Base-by-base conservation (phyloP, 2,113 vertebrate species). In the Plotosus lineatus region DNA sequence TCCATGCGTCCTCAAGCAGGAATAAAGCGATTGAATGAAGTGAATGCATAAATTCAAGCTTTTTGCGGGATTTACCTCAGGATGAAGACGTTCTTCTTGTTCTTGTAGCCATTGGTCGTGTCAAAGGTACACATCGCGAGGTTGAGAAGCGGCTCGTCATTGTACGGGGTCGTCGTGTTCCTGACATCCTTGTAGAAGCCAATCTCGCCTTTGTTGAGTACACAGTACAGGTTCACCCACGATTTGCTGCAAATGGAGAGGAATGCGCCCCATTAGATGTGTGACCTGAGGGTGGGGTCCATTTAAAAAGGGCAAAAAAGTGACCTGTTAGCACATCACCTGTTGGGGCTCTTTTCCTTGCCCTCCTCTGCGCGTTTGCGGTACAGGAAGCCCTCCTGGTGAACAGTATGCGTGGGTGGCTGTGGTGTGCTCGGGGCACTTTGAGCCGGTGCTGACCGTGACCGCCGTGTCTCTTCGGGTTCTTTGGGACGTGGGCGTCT, bases 31-130 rank as follows among this genome's bases (percentile, higher is more conserved):
- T n/a, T n/a, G n/a, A n/a, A n/a, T n/a, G n/a, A n/a, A n/a, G n/a
- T n/a, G n/a, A n/a, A n/a, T n/a, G n/a, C 9, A 28, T 36, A 44
- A 75, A 56, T 6, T 31, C 21, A 40, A 4, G 9, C 44, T 51
- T n/a, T 42, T 19, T n/a, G 36, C 12, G 17, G 15, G 40, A 74
- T 89, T 83, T 91, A 97, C 96, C 94, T 89, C 33, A 98, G 90
- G 86, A 96, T 95, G 90, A 98, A 98, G 90, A 97, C 96, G 1
- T 96, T 95, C 86, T 96, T 98, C 90, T 96, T 95, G 86, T 98
- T 98, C 86, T 95, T 95, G 87, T 98, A 98, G 68, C 96, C 96
- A 17, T 94, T 89, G 12, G 96, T 94, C 23, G 96, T 94, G 40
- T 95, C 94, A 82, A 95, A 96, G 28, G 91, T 90, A 76, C 94